Percentiles rank a stretch among this genome's conserved stretches.
phyloP scores from a whole-genome alignment of 2,113 vertebrate genomes.

The Hemibagrus wyckioides region DNA sequence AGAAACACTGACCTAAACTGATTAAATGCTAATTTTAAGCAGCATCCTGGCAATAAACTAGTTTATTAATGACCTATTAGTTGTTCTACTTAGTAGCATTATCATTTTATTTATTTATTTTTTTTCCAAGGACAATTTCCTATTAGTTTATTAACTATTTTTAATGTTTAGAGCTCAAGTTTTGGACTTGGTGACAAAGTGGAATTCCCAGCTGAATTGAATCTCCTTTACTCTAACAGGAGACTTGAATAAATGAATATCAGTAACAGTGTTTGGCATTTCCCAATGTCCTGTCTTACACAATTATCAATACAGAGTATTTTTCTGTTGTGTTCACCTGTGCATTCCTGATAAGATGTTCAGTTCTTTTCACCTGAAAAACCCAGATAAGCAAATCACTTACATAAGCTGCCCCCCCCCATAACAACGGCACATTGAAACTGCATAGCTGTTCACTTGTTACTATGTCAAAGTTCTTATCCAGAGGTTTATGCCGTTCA shows the following conservation, averaged over 20 bases:
- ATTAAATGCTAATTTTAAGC: background rate
- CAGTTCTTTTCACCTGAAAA: slow-evolving; percentile 4
- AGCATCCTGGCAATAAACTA: background rate
- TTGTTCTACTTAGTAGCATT: background rate
- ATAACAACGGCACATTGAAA: background rate
- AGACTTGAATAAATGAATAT: background rate
- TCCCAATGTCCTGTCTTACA: background rate
- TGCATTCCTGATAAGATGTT: background rate
- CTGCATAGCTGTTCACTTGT: background rate
- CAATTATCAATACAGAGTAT: background rate
- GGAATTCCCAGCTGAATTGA: background rate
- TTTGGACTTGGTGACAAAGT: background rate
- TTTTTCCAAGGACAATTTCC: background rate
- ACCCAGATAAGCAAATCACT: slow-evolving; percentile 20
- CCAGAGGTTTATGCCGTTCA: background rate
- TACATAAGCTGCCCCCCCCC: background rate
- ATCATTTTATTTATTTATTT: background rate
- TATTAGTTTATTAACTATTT: background rate
- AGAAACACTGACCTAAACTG: background rate
- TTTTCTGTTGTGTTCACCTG: background rate
- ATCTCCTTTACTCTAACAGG: background rate
- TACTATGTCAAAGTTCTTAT: background rate
- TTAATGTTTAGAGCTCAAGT: background rate
- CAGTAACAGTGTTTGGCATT: background rate
- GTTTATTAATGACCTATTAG: background rate